These are phyloP conservation scores for Lepeophtheirus salmonis DNA, from an alignment of 1,140 invertebrate genomes.

Conservation along the genomic window DNA sequence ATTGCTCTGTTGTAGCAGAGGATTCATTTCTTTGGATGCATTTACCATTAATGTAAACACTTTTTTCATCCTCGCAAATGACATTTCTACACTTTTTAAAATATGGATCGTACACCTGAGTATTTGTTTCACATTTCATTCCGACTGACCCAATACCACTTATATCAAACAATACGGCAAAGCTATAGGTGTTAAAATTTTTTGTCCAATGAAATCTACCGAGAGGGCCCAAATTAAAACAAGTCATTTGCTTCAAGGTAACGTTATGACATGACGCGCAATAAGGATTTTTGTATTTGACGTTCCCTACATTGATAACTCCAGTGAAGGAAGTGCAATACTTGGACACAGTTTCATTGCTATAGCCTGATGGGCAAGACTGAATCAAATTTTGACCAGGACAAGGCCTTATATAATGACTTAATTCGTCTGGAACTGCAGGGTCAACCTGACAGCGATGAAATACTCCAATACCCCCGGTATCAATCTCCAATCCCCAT, in stretches of 20 bases:
- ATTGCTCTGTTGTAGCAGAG: no score
- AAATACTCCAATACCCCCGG: constrained; percentile 21
- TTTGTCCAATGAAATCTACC: constrained; percentile 21
- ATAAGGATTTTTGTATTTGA: constrained; percentile 34
- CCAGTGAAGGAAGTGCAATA: constrained; percentile 30
- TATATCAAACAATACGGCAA: constrained; percentile 36
- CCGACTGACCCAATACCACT: constrained; percentile 23
- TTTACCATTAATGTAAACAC: constrained; percentile 22
- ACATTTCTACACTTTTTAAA: constrained; percentile 31
- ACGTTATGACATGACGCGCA: constrained; percentile 37
- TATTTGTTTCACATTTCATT: constrained; percentile 26
- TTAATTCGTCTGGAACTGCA: constrained; percentile 24
- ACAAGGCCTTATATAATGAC: constrained; percentile 24
- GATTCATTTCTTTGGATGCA: no score
- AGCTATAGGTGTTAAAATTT: constrained; percentile 29
- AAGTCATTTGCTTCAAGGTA: constrained; percentile 27
- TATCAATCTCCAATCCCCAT: constrained; percentile 25
- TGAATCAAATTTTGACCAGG: constrained; percentile 21
- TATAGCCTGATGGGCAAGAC: constrained; percentile 27
- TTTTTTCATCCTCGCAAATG: constrained; percentile 24
- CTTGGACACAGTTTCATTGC: constrained; percentile 23
- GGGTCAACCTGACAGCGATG: constrained; percentile 25
- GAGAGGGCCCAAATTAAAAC: constrained; percentile 23
- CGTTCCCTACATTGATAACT: constrained; percentile 27
- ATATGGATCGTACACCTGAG: constrained; percentile 32